phyloP scores from a whole-genome alignment of 2,797 vertebrate species.

The Pseudochromis fuscus region DNA sequence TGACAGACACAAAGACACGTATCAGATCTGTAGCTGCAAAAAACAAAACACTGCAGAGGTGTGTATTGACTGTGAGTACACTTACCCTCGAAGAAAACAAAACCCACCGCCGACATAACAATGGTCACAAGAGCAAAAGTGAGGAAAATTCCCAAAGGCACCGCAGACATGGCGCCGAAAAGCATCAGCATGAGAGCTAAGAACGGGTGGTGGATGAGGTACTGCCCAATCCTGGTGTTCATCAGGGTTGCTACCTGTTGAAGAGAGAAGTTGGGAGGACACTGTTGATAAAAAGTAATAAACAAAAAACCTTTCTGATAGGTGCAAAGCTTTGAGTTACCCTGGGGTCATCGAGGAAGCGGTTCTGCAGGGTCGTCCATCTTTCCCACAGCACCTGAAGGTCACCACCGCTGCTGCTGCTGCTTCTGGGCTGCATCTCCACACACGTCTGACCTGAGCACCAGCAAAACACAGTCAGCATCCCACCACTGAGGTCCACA shows the following conservation, averaged over 20 bases:
- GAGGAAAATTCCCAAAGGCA: constrained; percentile 75
- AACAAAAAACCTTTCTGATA: not conserved
- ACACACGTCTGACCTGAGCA: not conserved
- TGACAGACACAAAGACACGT: constrained; percentile 20
- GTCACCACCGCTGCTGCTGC: constrained; percentile 2
- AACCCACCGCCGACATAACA: constrained; percentile 47
- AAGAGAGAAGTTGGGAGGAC: constrained; percentile 5
- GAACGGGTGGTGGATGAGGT: constrained; percentile 67
- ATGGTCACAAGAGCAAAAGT: constrained; percentile 65
- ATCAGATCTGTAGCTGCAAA: not conserved
- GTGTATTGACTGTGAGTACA: not conserved
- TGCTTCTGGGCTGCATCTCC: constrained; percentile 49
- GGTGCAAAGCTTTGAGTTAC: constrained; percentile 28
- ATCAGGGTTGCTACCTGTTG: constrained; percentile 61
- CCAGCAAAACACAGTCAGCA: not conserved
- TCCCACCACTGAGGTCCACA: not conserved
- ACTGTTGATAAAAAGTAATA: not conserved
- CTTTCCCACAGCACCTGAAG: constrained; percentile 46
- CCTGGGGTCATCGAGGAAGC: constrained; percentile 58
- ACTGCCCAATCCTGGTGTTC: constrained; percentile 52
- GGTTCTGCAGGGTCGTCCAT: constrained; percentile 29
- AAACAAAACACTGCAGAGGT: not conserved
- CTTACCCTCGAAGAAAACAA: constrained; percentile 72
- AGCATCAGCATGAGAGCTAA: constrained; percentile 55
- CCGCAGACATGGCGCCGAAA: constrained; percentile 56